Percentiles rank a stretch among this genome's conserved stretches.
These are phyloP conservation scores for Orthosia gothica DNA, from an alignment of 2,888 invertebrate species.

Conservation along the genomic window DNA sequence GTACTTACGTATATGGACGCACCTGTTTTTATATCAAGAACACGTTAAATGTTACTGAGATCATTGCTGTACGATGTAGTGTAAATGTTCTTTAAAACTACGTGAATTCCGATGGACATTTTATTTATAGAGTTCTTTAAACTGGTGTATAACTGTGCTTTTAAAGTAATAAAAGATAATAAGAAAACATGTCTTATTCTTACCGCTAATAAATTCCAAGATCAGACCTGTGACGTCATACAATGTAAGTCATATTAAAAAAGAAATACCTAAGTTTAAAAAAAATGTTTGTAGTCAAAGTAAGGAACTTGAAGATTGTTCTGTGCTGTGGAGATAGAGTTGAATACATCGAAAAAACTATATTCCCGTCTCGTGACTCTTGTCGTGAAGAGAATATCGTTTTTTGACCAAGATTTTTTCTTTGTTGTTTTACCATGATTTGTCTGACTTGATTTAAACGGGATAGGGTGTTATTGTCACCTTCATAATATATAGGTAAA, in stretches of 20 bases:
- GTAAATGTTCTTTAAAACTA: no score
- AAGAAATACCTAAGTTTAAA: no score
- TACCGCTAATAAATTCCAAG: not conserved
- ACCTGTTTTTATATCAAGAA: slow-evolving; percentile 20
- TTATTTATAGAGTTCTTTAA: no score
- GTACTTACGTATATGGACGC: not conserved
- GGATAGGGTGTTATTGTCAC: no score
- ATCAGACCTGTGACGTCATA: slow-evolving; percentile 31
- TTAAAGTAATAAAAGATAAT: no score
- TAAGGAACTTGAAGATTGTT: not conserved
- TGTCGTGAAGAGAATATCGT: not conserved
- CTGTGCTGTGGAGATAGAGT: not conserved
- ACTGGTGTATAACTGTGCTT: no score
- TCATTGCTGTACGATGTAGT: not conserved
- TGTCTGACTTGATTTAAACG: no score
- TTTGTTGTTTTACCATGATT: no score
- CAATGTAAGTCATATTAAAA: not conserved
- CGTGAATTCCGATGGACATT: no score
- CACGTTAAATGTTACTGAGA: slow-evolving; percentile 17
- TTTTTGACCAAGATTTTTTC: no score
- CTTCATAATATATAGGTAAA: not conserved
- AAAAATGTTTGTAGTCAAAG: not conserved
- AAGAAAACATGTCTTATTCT: not conserved
- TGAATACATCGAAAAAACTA: no score
- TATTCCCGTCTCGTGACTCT: no score